Evolutionary conservation across 2,113 vertebrate species (phyloP), one percentile per base, ranked within the genome.

Genomic region (Ranitomeya imitator): DNA sequence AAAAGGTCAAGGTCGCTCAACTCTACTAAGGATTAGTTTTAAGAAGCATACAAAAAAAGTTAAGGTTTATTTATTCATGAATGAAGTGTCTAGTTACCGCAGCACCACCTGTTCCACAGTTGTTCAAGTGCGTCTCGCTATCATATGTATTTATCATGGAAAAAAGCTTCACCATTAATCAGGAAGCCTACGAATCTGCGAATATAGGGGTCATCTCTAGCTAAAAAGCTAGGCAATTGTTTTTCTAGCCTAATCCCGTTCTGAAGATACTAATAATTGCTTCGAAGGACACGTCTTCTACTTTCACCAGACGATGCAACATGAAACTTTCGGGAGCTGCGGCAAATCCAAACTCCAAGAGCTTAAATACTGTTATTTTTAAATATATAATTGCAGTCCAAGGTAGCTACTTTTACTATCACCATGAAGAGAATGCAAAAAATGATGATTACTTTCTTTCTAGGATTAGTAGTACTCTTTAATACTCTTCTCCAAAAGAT

Each of bases 381-480:
- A 84, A n/a, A 69, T 84, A 69, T 55, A 84, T 84, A 84, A 84
- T 84, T 84, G 82, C 63, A 55, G 19, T 23, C 61, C 82, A 10
- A 54, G 37, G 26, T 84, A 69, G 65, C 82, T 84, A 69, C 51
- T 23, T 84, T 67, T 69, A 84, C 65, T 84, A 67, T 84, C 82
- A 55, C 82, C 82, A 84, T 26, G 82, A 71, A 84, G 51, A 18
- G 82, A 84, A 84, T 84, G 82, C 51, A 11, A 71, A 71, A 84
- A 69, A 84, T 84, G 82, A 84, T 84, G 82, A 84, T 84, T 69
- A 84, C 82, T 84, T 84, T 84, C 82, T 55, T 84, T 71, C 37
- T 65, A 71, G 82, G 82, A 84, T 84, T 84, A 71, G 63, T 69
- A 84, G 51, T 69, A 84, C 82, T 84, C 82, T 84, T 84, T 84